These are phyloP conservation scores for Cnemophilus loriae DNA, from an alignment of 2,113 vertebrate genomes.

Conservation along the genomic window DNA sequence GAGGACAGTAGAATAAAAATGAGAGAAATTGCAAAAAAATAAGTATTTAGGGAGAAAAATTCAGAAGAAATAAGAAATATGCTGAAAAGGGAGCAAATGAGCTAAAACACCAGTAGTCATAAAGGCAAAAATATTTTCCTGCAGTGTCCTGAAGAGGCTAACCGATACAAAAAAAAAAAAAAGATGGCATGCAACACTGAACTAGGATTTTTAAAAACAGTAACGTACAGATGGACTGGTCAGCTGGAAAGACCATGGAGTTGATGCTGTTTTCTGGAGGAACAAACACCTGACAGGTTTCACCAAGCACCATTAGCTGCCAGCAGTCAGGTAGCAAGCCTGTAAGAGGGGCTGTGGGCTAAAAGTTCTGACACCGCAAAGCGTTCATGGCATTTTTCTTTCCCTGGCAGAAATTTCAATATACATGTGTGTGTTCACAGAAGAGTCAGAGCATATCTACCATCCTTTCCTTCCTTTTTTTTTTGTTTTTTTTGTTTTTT, in stretches of 20 bases:
- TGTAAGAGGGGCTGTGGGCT: background rate
- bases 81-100: background rate
- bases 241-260: background rate
- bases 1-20: background rate
- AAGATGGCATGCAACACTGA: background rate
- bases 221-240: background rate
- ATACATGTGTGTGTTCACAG: background rate
- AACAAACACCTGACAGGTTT: background rate
- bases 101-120: background rate
- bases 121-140: background rate
- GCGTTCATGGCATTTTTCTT: background rate
- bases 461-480: background rate
- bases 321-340: background rate
- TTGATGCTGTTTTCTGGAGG: background rate
- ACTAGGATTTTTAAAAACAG: background rate
- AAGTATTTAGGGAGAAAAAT: background rate
- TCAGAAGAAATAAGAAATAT: background rate
- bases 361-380: background rate
- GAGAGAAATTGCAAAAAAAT: background rate
- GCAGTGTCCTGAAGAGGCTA: background rate
- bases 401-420: background rate
- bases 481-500: background rate
- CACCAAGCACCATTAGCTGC: background rate
- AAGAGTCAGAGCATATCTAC: background rate
- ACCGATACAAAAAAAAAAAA: background rate